These are phyloP conservation scores for Hemibagrus guttatus DNA, from an alignment of 2,797 vertebrate genomes.

Conservation along the genomic window DNA sequence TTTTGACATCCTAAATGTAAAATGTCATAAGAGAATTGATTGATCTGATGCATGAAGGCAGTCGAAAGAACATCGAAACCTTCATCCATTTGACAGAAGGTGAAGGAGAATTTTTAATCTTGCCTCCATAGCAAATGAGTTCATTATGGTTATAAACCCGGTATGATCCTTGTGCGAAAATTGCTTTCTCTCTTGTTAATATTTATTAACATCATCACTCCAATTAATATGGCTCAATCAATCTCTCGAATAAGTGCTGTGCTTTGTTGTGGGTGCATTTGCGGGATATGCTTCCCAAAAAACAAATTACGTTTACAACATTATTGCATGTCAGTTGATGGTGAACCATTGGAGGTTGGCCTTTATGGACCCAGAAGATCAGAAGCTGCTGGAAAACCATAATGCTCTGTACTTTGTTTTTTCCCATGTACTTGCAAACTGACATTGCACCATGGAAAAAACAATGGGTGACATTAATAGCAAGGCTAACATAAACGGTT, in stretches of 20 bases:
- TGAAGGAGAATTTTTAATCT: slow-evolving; percentile 12
- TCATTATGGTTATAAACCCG: slow-evolving; percentile 1
- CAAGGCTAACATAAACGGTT: not conserved
- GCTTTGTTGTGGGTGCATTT: slow-evolving; percentile 9
- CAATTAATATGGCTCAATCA: slow-evolving; percentile 11
- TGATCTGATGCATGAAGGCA: slow-evolving; percentile 29
- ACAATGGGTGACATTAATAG: not conserved
- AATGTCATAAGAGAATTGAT: slow-evolving; percentile 43
- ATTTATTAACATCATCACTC: slow-evolving; percentile 22
- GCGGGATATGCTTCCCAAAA: slow-evolving; percentile 8
- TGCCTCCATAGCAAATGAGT: not conserved
- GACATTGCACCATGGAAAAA: not conserved
- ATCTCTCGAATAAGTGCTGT: slow-evolving; percentile 12
- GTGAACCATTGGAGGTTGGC: slow-evolving; percentile 13
- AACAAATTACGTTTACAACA: not conserved
- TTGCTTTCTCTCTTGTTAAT: slow-evolving; percentile 4
- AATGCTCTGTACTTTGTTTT: not conserved
- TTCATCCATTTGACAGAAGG: slow-evolving; percentile 13
- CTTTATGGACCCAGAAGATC: not conserved
- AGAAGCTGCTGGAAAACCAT: not conserved
- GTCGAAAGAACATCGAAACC: slow-evolving; percentile 26
- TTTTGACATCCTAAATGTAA: slow-evolving; percentile 37
- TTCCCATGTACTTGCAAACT: slow-evolving; percentile 9
- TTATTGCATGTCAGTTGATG: slow-evolving; percentile 2
- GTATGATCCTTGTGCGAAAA: not conserved